Evolutionary conservation across 2,113 vertebrate genomes (phyloP), one percentile per base, ranked within the genome.

Genomic region (Dasyurus viverrinus): DNA sequence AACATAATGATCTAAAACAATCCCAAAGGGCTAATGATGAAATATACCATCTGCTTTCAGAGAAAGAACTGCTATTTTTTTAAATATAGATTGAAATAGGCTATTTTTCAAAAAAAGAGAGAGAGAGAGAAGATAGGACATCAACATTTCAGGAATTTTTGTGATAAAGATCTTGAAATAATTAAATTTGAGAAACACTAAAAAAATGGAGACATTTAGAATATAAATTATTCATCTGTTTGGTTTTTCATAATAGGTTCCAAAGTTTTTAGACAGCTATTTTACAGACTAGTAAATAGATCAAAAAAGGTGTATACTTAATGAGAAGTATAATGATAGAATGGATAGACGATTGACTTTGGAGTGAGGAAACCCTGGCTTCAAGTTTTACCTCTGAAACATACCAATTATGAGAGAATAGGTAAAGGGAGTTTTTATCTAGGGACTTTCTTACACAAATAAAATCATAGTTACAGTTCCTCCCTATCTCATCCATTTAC

Each of bases 121-220:
- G n/a, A n/a, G n/a, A n/a, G n/a, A 96, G 50, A 92, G 94, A 48
- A 93, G 90, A n/a, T 0, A 89, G 92, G 94, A 3, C 8, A 25
- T 48, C 11, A 16, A 19, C n/a, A 55, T 48, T 48, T 19, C 84
- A 93, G 91, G 60, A 89, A 89, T 53, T 26, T 5, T 92, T 60
- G 25, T 19, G 36, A 16, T 76, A 7, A 76, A 76, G 36, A n/a
- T 42, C 68, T 22, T 42, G 68, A 3, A 42, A 42, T 76, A 42
- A 76, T 76, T 2, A 76, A n/a, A 25, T 76, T 42, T 42, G 11
- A 2, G 24, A n/a, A 91, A 27, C 53, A 47, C 54, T 47, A 90
- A 30, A 91, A 46, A 52, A 90, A 9, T 54, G 14, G 54, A 92
- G 27, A 53, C 2, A n/a, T n/a, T 76, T n/a, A 42, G 36, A 76